phyloP scores from a whole-genome alignment of 2,888 invertebrate genomes.

The Apodemia mormo region DNA sequence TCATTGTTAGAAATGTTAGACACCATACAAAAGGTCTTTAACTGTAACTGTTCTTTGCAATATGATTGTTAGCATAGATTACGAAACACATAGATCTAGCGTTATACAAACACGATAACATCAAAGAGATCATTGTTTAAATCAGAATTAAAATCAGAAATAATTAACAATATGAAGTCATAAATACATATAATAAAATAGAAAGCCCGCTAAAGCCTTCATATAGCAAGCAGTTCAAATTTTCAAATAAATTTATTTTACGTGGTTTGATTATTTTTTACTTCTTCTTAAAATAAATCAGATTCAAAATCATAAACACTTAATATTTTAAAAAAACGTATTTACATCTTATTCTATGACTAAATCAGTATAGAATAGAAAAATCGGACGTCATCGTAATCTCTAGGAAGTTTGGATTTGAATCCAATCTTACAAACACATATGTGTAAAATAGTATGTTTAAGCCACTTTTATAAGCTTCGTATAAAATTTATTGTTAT shows the following conservation, averaged over 20 bases:
- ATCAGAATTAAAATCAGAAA: neutral
- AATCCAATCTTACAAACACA: neutral
- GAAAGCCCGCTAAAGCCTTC: neutral
- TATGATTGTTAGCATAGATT: neutral
- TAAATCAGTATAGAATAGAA: constrained; percentile 6
- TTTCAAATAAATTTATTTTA: neutral
- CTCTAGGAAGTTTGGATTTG: neutral
- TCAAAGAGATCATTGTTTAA: neutral
- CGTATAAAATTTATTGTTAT: neutral
- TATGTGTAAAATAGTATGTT: neutral
- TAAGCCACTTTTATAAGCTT: neutral
- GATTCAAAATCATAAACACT: neutral
- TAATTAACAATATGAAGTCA: constrained; percentile 60
- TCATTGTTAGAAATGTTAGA: neutral
- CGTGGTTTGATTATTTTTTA: neutral
- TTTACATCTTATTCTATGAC: constrained; percentile 13
- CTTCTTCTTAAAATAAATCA: neutral
- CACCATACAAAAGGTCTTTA: neutral
- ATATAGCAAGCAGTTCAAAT: neutral
- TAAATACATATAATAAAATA: neutral
- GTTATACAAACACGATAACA: neutral
- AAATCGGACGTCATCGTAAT: constrained; percentile 5
- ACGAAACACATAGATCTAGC: neutral
- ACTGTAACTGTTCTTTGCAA: neutral
- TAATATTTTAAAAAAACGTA: neutral